Conservation (phyloP, 2,797 vertebrate genomes). For the Rhabdophis nuchalis region DNA sequence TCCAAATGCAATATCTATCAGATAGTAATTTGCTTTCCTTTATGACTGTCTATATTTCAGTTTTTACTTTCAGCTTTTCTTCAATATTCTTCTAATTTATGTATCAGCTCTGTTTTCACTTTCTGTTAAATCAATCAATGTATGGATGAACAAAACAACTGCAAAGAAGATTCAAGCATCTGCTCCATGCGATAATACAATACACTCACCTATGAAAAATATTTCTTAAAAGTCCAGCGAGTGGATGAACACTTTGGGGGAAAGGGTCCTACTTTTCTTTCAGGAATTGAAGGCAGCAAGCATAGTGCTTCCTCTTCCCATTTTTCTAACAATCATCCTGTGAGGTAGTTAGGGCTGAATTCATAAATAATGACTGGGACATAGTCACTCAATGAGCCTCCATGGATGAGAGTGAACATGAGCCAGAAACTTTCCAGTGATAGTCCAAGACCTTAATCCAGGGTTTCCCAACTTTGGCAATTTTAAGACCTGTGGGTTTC, state of each 20-base stretch:
- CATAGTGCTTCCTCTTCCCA: too few species aligned
- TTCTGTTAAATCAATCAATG: neutral
- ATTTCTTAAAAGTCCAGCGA: neutral
- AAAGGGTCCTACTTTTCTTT: neutral
- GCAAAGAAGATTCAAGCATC: neutral
- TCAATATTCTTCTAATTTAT: neutral
- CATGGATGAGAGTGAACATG: neutral
- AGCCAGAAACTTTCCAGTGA: neutral
- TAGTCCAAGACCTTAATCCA: neutral
- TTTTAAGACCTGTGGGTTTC: too few species aligned
- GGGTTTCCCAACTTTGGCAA: neutral
- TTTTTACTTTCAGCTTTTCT: neutral
- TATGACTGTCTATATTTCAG: neutral
- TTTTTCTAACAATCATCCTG: neutral
- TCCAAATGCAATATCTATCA: neutral
- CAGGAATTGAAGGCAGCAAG: neutral
- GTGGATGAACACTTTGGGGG: too few species aligned
- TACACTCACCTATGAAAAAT: neutral
- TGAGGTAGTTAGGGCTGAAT: neutral
- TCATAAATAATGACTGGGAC: neutral
- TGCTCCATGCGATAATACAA: neutral
- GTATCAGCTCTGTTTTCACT: neutral
- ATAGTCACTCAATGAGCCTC: neutral
- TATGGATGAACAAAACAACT: neutral
- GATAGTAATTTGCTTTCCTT: neutral